Conservation (phyloP, 2,888 invertebrate genomes). For the Mesorhabditis spiculigera region DNA sequence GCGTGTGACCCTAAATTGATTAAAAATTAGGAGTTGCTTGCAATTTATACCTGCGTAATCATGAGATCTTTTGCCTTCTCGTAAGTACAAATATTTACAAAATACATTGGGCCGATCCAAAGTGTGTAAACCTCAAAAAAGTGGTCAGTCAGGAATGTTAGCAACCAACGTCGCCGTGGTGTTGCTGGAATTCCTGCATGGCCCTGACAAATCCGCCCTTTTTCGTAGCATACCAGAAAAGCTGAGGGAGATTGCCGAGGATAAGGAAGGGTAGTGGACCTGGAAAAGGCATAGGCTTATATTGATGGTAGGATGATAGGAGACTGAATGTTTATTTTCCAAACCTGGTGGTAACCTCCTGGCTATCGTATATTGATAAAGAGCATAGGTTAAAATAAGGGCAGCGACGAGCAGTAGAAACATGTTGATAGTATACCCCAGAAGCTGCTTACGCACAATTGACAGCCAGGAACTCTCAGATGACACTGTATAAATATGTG, state of each 20-base stretch:
- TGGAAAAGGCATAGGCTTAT: not conserved
- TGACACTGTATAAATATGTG: too few relatives aligned
- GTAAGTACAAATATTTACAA: too few relatives aligned
- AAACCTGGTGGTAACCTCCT: constrained; percentile 2
- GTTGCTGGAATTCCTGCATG: not conserved
- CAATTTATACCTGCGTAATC: too few relatives aligned
- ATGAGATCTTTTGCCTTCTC: too few relatives aligned
- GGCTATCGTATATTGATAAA: not conserved
- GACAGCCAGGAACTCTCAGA: too few relatives aligned
- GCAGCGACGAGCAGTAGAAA: not conserved
- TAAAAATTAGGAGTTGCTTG: too few relatives aligned
- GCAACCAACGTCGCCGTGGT: not conserved
- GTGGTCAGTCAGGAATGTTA: not conserved
- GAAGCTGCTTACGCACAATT: too few relatives aligned
- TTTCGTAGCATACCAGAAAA: not conserved
- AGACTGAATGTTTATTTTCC: not conserved
- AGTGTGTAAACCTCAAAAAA: too few relatives aligned
- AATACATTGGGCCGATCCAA: too few relatives aligned
- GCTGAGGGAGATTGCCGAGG: not conserved
- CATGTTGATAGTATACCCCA: not conserved
- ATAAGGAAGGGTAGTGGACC: not conserved
- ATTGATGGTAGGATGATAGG: too few relatives aligned
- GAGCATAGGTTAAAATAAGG: not conserved
- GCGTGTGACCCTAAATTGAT: too few relatives aligned
- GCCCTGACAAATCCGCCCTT: not conserved